phyloP scores from a whole-genome alignment of 1,140 invertebrate species.

The Nephila pilipes region DNA sequence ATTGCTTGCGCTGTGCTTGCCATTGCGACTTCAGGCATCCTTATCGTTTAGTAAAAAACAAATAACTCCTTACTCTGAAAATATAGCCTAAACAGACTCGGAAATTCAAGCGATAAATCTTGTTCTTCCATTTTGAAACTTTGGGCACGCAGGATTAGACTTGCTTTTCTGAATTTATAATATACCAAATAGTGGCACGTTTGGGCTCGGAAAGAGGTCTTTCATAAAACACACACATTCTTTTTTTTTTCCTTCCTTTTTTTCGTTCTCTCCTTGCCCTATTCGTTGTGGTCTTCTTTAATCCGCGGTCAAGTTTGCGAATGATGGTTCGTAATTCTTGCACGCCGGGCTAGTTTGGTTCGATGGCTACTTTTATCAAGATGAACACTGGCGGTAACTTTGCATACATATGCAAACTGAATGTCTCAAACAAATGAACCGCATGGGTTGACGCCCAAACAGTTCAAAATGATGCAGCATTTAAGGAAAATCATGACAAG shows the following conservation, averaged over 20 bases:
- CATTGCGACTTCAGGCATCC: not conserved
- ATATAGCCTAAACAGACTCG: conserved; percentile 2
- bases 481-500: not conserved
- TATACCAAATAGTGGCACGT: conserved; percentile 26
- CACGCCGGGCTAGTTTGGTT: not conserved
- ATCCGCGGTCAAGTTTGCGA: conserved; percentile 49
- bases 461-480: not conserved
- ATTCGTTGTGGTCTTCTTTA: conserved; percentile 1
- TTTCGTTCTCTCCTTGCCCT: not conserved
- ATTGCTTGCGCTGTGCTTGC: not conserved
- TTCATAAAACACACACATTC: conserved; percentile 43
- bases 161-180: conserved; percentile 51
- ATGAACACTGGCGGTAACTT: conserved; percentile 3
- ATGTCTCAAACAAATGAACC: not conserved
- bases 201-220: conserved; percentile 3
- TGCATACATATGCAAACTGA: conserved; percentile 18
- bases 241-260: not conserved
- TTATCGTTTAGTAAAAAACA: not conserved
- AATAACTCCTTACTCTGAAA: not conserved
- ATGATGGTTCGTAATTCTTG: conserved; percentile 35
- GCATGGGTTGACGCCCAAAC: not conserved
- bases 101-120: conserved; percentile 39
- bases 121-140: not conserved
- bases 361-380: conserved; percentile 13
- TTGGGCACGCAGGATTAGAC: not conserved